phyloP scores from a whole-genome alignment of 2,888 invertebrate species.

The Rotaria magnacalcarata region DNA sequence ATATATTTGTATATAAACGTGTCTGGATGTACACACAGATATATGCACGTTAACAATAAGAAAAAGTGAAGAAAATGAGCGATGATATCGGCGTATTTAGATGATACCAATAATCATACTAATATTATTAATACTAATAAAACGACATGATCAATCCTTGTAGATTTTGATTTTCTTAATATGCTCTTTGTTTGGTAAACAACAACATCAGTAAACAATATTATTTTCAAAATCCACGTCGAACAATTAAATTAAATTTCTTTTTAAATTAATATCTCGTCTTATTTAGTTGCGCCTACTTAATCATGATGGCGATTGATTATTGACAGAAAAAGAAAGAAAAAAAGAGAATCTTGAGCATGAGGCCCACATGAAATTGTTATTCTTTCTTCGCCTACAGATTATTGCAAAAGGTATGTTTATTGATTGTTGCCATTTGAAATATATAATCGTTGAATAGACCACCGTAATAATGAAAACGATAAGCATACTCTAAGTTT shows the following conservation, averaged over 20 bases:
- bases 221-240: neutral
- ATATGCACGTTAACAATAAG: neutral
- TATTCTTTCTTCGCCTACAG: neutral
- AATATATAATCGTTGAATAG: neutral
- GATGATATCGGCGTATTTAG: neutral
- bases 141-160: neutral
- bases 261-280: neutral
- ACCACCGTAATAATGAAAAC: neutral
- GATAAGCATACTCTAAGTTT: neutral
- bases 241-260: neutral
- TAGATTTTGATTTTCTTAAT: neutral
- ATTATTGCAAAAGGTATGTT: constrained; percentile 18
- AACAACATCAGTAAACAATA: neutral
- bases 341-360: neutral
- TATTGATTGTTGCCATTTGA: neutral
- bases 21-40: neutral
- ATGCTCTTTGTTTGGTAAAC: neutral
- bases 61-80: neutral
- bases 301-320: neutral
- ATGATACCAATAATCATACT: neutral
- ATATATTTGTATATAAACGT: too few species aligned
- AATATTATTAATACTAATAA: neutral
- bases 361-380: constrained; percentile 9
- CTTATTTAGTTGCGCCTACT: neutral
- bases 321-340: neutral